Evolutionary conservation across 2,888 invertebrate species (phyloP), one percentile per base, ranked within the genome.

Genomic region (Cryptus viduatorius): DNA sequence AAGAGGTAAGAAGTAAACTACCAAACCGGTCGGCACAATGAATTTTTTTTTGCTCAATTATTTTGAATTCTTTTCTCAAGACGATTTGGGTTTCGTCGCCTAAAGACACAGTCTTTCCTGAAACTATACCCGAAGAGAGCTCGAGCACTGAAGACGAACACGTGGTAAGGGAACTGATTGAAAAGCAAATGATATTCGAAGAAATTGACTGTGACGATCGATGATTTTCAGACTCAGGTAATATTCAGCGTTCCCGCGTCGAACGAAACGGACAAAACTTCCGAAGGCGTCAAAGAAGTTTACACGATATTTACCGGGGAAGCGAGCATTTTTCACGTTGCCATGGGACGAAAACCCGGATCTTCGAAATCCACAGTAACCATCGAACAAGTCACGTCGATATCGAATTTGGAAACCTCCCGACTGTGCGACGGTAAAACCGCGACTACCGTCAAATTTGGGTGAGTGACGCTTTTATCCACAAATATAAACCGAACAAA

Each of bases 121-220:
- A 98, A 95, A 98, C 98, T 7, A 98, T 98, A 89, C 98, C 98
- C 0, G 98, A 98, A 94, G 98, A 98, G 94, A 98, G 97, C 91
- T 98, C 98, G 3, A 98, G 98, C 90, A 97, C 98, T 77, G 98
- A 98, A 94, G 98, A 98, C 91, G 98, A 98, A 93, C 98, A 98
- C 92, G 98, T 98, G 91, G 98, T 96, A 93, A 94, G 94, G 91
- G 2, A 24, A 24, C 2, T 0, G 56, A 56, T 56, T 19, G 1
- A 67, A 65, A 72, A 44, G 14, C 16, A 7, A 24, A 56, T 56
- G 48, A 42, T 16, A 29, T 65, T 85, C 16, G 14, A 79, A 59
- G 12, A 31, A 12, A 44, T 29, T 29, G 29, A 59, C 59, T 14
- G 31, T 56, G n/a, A 31, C 29, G 73, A 61, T 42, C 0, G 19